Conservation (phyloP, 2,113 vertebrate genomes). For the Naja naja region DNA sequence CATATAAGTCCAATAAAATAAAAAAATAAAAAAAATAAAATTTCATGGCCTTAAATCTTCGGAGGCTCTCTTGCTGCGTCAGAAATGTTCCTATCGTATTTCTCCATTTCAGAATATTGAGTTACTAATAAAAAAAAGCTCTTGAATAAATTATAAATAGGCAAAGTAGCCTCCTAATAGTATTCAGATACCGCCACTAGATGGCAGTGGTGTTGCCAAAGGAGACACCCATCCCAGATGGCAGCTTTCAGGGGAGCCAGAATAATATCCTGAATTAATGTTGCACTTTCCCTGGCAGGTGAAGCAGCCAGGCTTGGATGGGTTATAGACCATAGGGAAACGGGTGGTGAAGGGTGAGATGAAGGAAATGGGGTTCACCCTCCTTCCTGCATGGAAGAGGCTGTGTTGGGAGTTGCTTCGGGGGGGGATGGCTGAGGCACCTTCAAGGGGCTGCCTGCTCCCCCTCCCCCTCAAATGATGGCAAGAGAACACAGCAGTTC, state of each 20-base stretch:
- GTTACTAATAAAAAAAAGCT: not conserved
- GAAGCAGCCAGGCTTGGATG: not conserved
- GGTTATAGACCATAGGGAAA: not conserved
- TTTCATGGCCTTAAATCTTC: not conserved
- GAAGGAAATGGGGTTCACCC: not conserved
- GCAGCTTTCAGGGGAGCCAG: not conserved
- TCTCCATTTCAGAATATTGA: not conserved
- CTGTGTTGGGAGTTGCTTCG: not conserved
- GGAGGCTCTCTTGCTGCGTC: not conserved
- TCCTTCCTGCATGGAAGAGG: not conserved
- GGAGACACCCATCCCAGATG: not conserved
- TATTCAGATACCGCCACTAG: not conserved
- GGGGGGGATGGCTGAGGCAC: rapidly evolving
- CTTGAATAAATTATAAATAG: not conserved
- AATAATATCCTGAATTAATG: not conserved
- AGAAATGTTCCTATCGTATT: not conserved
- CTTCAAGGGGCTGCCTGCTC: not conserved
- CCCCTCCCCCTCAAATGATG: not conserved
- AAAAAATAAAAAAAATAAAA: no score
- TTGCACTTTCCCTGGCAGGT: not conserved
- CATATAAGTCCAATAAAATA: no score
- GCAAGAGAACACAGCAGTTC: not conserved
- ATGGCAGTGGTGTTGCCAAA: not conserved
- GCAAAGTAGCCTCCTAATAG: not conserved
- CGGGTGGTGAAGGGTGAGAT: not conserved